Evolutionary conservation across 2,113 vertebrate genomes (phyloP).

Genomic region (Athene cunicularia): DNA sequence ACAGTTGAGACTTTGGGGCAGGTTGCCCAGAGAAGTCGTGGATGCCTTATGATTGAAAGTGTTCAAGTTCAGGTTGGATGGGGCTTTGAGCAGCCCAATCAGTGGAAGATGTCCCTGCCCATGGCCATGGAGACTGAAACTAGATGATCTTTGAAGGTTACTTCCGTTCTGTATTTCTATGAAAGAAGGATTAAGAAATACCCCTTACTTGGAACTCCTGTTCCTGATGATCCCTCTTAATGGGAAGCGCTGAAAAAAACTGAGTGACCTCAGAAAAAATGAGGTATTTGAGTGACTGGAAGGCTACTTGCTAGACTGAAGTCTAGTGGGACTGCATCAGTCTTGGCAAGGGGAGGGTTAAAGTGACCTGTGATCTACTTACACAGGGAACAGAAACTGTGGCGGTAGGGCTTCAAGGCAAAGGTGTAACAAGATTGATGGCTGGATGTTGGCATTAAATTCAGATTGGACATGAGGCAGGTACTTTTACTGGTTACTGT

Average conservation of each 20-base stretch:
- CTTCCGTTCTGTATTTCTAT: neutral
- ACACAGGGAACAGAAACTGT: accelerated
- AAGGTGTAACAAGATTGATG: neutral
- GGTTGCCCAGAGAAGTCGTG: neutral
- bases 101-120: neutral
- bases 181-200: neutral
- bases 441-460: neutral
- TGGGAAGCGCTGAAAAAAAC: neutral
- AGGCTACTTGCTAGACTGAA: neutral
- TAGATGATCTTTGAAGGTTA: neutral
- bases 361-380: neutral
- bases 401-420: neutral
- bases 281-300: neutral
- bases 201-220: neutral
- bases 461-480: neutral
- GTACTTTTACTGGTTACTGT: neutral
- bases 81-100: neutral
- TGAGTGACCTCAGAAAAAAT: neutral
- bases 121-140: neutral
- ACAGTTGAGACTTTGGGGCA: neutral
- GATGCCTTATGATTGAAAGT: neutral
- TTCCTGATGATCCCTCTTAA: neutral
- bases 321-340: neutral
- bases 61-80: neutral
- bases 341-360: neutral